These are phyloP conservation scores for Rhopalosiphum nymphaeae DNA, from an alignment of 2,888 invertebrate species.

Conservation along the genomic window DNA sequence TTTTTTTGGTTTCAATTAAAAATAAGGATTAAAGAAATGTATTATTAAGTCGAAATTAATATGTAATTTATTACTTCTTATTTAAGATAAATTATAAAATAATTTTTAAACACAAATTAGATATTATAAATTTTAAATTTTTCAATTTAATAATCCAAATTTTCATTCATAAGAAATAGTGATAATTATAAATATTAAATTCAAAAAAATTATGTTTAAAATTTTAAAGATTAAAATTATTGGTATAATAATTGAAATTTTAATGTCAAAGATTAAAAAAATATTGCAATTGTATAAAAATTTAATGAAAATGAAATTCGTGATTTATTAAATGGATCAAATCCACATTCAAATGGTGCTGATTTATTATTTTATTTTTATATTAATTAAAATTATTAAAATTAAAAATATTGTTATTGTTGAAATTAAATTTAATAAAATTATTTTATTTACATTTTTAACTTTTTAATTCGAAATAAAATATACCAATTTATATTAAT, in stretches of 20 bases:
- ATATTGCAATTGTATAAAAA: constrained; percentile 31
- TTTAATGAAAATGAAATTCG: constrained; percentile 72
- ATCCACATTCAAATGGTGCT: constrained; percentile 78
- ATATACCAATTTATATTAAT: constrained; percentile 48
- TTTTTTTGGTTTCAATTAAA: constrained; percentile 39
- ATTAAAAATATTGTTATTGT: not conserved
- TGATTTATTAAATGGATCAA: constrained; percentile 73
- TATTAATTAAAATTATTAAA: not conserved
- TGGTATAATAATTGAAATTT: too few species aligned
- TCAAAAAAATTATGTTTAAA: not conserved
- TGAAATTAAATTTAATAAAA: not conserved
- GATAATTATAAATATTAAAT: constrained; percentile 27
- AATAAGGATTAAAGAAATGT: constrained; percentile 18
- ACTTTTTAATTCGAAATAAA: constrained; percentile 43
- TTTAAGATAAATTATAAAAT: constrained; percentile 47
- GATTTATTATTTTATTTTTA: constrained; percentile 77
- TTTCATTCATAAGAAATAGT: constrained; percentile 41
- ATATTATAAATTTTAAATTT: constrained; percentile 30
- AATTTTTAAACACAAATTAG: constrained; percentile 53
- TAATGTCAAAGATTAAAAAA: constrained; percentile 36
- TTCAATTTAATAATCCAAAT: constrained; percentile 47
- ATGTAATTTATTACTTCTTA: constrained; percentile 36
- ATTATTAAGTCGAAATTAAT: constrained; percentile 53
- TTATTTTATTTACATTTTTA: constrained; percentile 35
- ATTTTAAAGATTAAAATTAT: too few species aligned